Evolutionary conservation across 2,888 invertebrate genomes (phyloP).

Genomic region (Orthosia cruda): DNA sequence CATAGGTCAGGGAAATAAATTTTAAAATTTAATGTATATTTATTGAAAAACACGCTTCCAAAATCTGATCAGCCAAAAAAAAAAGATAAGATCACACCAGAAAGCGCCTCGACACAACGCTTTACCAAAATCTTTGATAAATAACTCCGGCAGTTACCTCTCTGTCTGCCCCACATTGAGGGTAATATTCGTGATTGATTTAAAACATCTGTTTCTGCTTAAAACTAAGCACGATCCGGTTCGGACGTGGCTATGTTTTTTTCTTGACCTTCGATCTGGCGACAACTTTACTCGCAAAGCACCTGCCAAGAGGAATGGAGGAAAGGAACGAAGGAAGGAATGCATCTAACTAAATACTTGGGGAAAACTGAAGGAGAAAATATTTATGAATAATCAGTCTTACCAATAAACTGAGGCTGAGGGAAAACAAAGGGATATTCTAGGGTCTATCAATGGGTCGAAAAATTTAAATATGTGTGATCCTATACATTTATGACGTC

Average conservation of each 20-base stretch:
- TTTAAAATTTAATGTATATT: neutral
- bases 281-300: conserved; percentile 64
- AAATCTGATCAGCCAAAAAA: conserved; percentile 14
- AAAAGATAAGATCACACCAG: conserved; percentile 21
- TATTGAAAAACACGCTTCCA: neutral
- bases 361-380: neutral
- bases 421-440: too few relatives aligned
- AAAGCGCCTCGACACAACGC: conserved; percentile 48
- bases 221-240: conserved; percentile 58
- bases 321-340: neutral
- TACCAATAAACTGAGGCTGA: neutral
- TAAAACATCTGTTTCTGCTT: conserved; percentile 55
- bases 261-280: conserved; percentile 61
- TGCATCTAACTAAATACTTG: conserved; percentile 37
- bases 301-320: conserved; percentile 49
- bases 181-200: conserved; percentile 54
- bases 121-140: conserved; percentile 17
- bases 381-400: neutral
- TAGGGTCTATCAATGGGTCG: too few relatives aligned
- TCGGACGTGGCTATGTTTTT: conserved; percentile 55
- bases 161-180: conserved; percentile 42
- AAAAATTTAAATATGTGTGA: too few relatives aligned
- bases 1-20: neutral
- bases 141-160: conserved; percentile 54
- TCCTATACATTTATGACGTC: too few relatives aligned